Evolutionary conservation across 2,888 invertebrate species (phyloP), one percentile per base, ranked within the genome.

Genomic region (Bellardia pandia): DNA sequence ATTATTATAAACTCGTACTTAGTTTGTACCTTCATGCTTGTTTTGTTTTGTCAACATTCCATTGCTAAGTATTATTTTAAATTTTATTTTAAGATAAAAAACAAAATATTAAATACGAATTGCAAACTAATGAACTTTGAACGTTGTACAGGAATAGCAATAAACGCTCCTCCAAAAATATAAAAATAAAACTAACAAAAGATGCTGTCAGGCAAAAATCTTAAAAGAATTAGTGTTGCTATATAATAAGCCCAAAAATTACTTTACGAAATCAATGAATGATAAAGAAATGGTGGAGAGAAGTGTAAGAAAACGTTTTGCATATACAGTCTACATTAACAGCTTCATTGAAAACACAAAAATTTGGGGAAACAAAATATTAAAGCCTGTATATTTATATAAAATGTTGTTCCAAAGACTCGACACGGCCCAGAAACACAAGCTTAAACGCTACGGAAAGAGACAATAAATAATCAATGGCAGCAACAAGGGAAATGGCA

Each of bases 371-470:
- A 40, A 37, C 60, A 74, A 11, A 60, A 58, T 78, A 79, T 69
- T 71, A 62, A 83, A 79, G 72, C 66, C 62, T 76, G 68, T 53
- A 66, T 66, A 80, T 71, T 82, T 58, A 71, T 51, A 71, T 42
- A 56, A 16, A 56, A 60, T 64, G 48, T 30, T 14, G n/a, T 78
- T 30, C 14, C 40, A 77, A 56, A 56, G 9, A 14, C n/a, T 42
- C 0, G 11, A 45, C 7, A 37, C 45, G 16, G 56, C n/a, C 30
- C 66, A 77, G 14, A 23, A 8, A 56, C 16, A 23, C 30, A 16
- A 13, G 11, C 53, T 76, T 23, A 64, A 66, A 48, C 14, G 14
- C n/a, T 13, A 48, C 4, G 23, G 30, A 64, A 45, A 13, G 30
- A 51, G 11, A 69, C 16, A 69, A 53, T 40, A 79, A 68, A 16